Percentiles rank a stretch among this genome's conserved stretches.
Conservation (phyloP, 1,140 invertebrate species). For the Delia radicum region DNA sequence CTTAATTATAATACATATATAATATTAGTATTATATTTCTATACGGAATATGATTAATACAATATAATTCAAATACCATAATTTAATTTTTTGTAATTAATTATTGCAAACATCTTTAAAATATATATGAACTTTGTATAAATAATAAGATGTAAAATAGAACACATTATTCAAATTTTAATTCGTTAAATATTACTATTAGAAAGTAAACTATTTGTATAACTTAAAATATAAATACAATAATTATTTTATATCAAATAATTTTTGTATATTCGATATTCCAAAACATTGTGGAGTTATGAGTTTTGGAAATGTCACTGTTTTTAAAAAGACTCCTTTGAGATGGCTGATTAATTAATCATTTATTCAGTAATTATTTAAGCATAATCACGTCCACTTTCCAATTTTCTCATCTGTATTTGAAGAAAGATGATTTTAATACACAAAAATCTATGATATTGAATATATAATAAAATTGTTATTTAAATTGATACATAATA, state of each 20-base stretch:
- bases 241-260: not conserved
- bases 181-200: not conserved
- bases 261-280: not conserved
- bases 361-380: constrained; percentile 28
- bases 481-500: not conserved
- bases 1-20: not conserved
- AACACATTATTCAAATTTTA: not conserved
- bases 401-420: constrained; percentile 48
- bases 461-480: not conserved
- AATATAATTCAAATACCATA: not conserved
- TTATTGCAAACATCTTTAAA: not conserved
- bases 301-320: not conserved
- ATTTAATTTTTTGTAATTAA: not conserved
- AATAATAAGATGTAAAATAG: not conserved
- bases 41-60: not conserved
- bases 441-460: constrained; percentile 31
- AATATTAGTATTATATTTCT: not conserved
- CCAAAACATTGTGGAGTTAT: not conserved
- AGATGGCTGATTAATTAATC: not conserved
- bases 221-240: not conserved
- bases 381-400: constrained; percentile 47
- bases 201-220: not conserved
- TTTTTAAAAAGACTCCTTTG: not conserved
- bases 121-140: not conserved
- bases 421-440: constrained; percentile 26